These are phyloP conservation scores for Phocoena phocoena DNA, from an alignment of 2,113 vertebrate species.

Conservation along the genomic window DNA sequence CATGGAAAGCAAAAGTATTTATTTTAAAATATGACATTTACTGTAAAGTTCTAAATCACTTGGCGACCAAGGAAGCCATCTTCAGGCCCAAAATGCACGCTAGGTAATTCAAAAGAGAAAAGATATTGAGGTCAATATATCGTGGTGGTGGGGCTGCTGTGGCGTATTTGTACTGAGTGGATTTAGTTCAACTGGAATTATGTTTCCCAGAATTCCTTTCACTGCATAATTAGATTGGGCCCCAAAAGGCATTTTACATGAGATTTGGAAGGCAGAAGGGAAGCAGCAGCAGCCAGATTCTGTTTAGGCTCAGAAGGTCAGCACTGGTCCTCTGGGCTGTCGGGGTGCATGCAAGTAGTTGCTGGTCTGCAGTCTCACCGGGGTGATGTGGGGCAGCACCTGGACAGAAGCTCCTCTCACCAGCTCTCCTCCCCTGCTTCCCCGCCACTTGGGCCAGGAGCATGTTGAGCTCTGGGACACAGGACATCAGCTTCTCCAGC, in stretches of 20 bases:
- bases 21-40: not conserved
- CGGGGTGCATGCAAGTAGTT: rapidly evolving
- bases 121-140: not conserved
- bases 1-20: not conserved
- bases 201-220: not conserved
- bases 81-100: not conserved
- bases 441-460: not conserved
- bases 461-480: not conserved
- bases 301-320: not conserved
- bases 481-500: not conserved
- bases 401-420: not conserved
- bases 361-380: not conserved
- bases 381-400: rapidly evolving
- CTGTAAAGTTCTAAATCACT: not conserved
- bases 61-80: not conserved
- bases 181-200: not conserved
- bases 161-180: too few relatives aligned
- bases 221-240: not conserved
- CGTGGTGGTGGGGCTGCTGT: not conserved
- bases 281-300: not conserved
- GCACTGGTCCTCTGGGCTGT: rapidly evolving
- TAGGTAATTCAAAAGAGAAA: not conserved
- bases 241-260: not conserved
- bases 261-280: not conserved
- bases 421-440: not conserved